Evolutionary conservation across 2,797 vertebrate species (phyloP), one percentile per base, ranked within the genome.

Genomic region (Rhinoraja longicauda): DNA sequence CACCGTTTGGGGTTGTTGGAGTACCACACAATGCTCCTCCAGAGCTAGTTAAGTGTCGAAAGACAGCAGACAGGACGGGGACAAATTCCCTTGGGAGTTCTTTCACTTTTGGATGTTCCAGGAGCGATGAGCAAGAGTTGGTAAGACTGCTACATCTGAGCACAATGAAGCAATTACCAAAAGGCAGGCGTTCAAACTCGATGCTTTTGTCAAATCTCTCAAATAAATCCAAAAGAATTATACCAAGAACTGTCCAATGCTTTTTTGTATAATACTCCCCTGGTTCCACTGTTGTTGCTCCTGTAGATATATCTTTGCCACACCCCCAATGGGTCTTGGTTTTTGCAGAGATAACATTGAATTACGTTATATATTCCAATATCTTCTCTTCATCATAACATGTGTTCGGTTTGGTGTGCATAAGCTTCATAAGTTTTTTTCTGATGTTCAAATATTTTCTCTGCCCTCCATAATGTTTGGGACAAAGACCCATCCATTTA

Each of bases 401-500:
- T 64, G 57, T 32, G 57, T 32, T 86, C 29, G 32, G 57, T 86
- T 86, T 64, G 62, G 7, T 86, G 29, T 64, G 29, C 59, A n/a
- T 86, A 17, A 32, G 6, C 59, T 86, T 86, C 57, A 64, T 86
- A 57, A 82, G 29, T 6, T 59, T 59, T 59, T 86, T 57, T 82
- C 79, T 84, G 81, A 62, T 62, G 57, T 86, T 86, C 57, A 86
- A 59, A 86, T 29, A 64, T 86, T 86, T 86, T 64, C 81, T 86
- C 82, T 59, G n/a, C 82, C n/a, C n/a, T n/a, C n/a, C n/a, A n/a
- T n/a, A n/a, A n/a, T n/a, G n/a, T n/a, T n/a, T n/a, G n/a, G n/a
- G n/a, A n/a, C n/a, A n/a, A n/a, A n/a, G n/a, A n/a, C n/a, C n/a
- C n/a, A n/a, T n/a, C n/a, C n/a, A n/a, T n/a, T n/a, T n/a, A n/a